These are phyloP conservation scores for Drosophila baimaii DNA, from an alignment of 1,140 invertebrate genomes.

Conservation along the genomic window DNA sequence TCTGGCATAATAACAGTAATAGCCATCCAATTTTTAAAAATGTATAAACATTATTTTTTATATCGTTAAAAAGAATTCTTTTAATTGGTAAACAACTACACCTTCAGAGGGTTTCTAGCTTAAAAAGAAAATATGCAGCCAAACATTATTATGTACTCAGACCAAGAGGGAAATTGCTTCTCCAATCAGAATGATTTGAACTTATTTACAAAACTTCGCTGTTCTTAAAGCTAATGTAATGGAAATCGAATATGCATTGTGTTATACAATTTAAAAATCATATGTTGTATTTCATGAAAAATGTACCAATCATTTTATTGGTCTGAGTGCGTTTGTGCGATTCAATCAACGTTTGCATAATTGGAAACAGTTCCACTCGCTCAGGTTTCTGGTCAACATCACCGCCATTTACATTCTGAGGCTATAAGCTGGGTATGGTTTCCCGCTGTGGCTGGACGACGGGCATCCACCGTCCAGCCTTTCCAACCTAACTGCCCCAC, in stretches of 20 bases:
- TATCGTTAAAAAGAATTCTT: too few relatives aligned
- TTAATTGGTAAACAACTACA: too few relatives aligned
- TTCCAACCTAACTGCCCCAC: slow-evolving; percentile 32
- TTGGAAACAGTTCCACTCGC: slow-evolving; percentile 17
- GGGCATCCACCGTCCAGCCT: background rate
- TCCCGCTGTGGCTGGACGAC: slow-evolving; percentile 1
- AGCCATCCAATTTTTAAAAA: too few relatives aligned
- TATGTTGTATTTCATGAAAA: slow-evolving; percentile 1
- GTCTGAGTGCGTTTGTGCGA: slow-evolving; percentile 2
- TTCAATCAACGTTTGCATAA: slow-evolving; percentile 18
- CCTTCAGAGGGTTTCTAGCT: too few relatives aligned
- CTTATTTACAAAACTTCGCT: background rate
- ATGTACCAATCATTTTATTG: slow-evolving; percentile 9
- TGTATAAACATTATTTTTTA: too few relatives aligned
- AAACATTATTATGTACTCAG: background rate
- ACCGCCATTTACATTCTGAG: slow-evolving; percentile 17
- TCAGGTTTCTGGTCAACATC: slow-evolving; percentile 13
- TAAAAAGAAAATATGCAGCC: too few relatives aligned
- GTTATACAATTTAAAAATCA: slow-evolving; percentile 6
- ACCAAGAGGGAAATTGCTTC: background rate
- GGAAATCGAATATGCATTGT: background rate
- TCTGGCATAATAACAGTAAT: too few relatives aligned
- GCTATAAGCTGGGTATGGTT: slow-evolving; percentile 7
- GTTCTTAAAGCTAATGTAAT: background rate
- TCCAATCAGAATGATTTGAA: background rate